Evolutionary conservation across 2,797 vertebrate species (phyloP).

Genomic region (Yasuhikotakia modesta): DNA sequence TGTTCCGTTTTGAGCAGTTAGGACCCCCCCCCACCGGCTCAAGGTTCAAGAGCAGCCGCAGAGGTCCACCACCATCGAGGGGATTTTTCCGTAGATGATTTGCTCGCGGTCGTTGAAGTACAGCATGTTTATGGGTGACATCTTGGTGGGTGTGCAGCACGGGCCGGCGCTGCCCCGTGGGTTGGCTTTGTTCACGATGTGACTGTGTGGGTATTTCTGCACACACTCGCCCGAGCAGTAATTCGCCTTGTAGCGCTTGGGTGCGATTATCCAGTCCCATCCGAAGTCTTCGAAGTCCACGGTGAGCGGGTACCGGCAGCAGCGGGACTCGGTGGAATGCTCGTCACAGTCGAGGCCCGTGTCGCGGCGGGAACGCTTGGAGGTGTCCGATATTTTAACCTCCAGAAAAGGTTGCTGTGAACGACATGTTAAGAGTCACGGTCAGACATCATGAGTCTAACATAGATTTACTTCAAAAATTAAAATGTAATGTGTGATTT

Average conservation of each 20-base stretch:
- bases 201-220: conserved; percentile 95
- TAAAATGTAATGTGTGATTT: too few relatives aligned
- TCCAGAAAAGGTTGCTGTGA: conserved; percentile 86
- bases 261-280: conserved; percentile 90
- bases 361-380: conserved; percentile 81
- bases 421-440: background rate
- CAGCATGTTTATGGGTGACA: conserved; percentile 98
- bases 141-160: conserved; percentile 96
- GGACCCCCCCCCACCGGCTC: conserved; percentile 55
- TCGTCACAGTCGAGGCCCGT: conserved; percentile 85
- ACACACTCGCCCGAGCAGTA: conserved; percentile 97
- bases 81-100: conserved; percentile 97
- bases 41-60: conserved; percentile 92
- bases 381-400: conserved; percentile 83
- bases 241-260: conserved; percentile 92
- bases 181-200: conserved; percentile 94
- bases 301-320: conserved; percentile 85
- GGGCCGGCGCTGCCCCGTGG: conserved; percentile 90
- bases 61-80: conserved; percentile 95
- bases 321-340: conserved; percentile 82
- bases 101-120: conserved; percentile 95
- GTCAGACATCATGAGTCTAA: background rate
- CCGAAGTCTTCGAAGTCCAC: conserved; percentile 89
- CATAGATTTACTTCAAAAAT: too few relatives aligned
- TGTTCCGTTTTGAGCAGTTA: conserved; percentile 9